Conservation (phyloP, 1,140 invertebrate genomes). For the Ridgeia piscesae region DNA sequence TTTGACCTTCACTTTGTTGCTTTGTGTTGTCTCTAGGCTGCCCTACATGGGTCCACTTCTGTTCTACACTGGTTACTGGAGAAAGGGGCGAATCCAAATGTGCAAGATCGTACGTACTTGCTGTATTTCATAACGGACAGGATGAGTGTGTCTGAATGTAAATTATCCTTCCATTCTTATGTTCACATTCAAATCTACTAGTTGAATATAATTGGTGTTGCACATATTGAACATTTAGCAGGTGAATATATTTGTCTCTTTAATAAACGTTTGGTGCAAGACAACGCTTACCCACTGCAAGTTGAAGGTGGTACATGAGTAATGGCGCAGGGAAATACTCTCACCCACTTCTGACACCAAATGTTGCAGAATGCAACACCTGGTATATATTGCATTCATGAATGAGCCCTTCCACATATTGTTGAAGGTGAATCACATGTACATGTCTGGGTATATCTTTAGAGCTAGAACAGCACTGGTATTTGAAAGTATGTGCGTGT, state of each 20-base stretch:
- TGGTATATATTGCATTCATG: no score
- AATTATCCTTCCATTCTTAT: conserved; percentile 13
- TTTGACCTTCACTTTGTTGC: not conserved
- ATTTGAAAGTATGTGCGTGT: not conserved
- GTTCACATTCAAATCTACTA: not conserved
- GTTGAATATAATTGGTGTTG: not conserved
- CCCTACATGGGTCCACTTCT: conserved; percentile 45
- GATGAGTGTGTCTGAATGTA: conserved; percentile 1
- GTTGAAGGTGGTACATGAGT: no score
- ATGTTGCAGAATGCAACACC: no score
- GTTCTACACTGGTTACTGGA: conserved; percentile 54
- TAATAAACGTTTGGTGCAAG: no score
- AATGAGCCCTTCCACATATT: no score
- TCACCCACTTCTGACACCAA: not conserved
- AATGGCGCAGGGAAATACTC: not conserved
- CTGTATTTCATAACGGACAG: not conserved
- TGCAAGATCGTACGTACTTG: conserved; percentile 46
- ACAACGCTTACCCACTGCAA: no score
- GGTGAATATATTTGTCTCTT: no score
- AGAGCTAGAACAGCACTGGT: not conserved
- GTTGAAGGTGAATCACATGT: not conserved
- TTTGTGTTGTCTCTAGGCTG: conserved; percentile 42
- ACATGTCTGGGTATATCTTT: no score
- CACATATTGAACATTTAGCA: no score
- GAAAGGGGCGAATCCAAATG: conserved; percentile 49